Conservation (phyloP, 2,888 invertebrate species). For the Apeira syringaria region DNA sequence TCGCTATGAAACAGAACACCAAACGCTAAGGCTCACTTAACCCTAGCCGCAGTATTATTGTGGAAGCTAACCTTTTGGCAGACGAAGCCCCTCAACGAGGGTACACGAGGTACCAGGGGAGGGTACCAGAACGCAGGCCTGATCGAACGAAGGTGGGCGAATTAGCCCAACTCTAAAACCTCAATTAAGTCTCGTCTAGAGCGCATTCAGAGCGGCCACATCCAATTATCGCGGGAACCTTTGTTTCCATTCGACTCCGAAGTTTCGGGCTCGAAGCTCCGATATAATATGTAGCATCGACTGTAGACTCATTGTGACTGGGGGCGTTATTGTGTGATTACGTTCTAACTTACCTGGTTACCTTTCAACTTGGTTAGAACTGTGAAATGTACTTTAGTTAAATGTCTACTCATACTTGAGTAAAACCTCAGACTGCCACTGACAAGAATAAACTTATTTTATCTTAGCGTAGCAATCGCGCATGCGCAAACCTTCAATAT, state of each 20-base stretch:
- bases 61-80: slow-evolving; percentile 55
- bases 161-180: slow-evolving; percentile 82
- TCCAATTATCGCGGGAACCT: slow-evolving; percentile 80
- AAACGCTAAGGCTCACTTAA: slow-evolving; percentile 63
- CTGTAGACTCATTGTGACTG: slow-evolving; percentile 39
- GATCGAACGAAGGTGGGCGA: slow-evolving; percentile 80
- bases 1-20: slow-evolving; percentile 59
- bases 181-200: slow-evolving; percentile 83
- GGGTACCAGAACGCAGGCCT: slow-evolving; percentile 53
- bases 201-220: slow-evolving; percentile 78
- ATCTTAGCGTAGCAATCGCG: too few species aligned
- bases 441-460: too few species aligned
- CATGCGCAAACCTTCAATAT: too few species aligned
- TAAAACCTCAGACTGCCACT: too few species aligned
- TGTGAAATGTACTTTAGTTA: slow-evolving; percentile 10
- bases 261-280: slow-evolving; percentile 41
- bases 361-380: slow-evolving; percentile 28
- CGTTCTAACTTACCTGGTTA: slow-evolving; percentile 27
- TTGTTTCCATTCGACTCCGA: slow-evolving; percentile 68
- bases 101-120: slow-evolving; percentile 41
- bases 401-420: slow-evolving; percentile 1
- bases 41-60: slow-evolving; percentile 62
- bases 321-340: slow-evolving; percentile 43
- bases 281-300: slow-evolving; percentile 50
- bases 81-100: slow-evolving; percentile 62